phyloP scores from a whole-genome alignment of 2,797 vertebrate genomes.

The Hybognathus amarus region DNA sequence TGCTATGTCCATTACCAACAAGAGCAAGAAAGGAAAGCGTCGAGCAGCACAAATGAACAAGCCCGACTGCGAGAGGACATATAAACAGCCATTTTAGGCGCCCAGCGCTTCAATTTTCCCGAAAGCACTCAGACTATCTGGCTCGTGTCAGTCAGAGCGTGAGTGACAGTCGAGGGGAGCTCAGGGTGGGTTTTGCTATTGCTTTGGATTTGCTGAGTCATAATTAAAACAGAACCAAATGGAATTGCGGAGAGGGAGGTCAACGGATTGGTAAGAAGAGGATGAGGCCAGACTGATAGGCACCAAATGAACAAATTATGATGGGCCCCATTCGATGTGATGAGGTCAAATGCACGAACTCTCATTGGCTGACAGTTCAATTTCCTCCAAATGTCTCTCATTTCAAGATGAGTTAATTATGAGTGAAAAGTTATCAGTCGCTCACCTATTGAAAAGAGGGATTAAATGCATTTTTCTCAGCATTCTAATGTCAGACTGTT shows the following conservation, averaged over 20 bases:
- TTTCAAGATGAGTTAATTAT: constrained; percentile 99
- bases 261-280: constrained; percentile 89
- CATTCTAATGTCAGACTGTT: constrained; percentile 99
- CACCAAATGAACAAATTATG: constrained; percentile 99
- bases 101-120: constrained; percentile 79
- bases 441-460: constrained; percentile 85
- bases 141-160: constrained; percentile 91
- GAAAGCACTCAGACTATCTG: constrained; percentile 80
- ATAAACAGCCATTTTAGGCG: constrained; percentile 56
- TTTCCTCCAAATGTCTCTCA: constrained; percentile 99
- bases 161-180: constrained; percentile 93
- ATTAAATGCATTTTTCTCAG: constrained; percentile 86
- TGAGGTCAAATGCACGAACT: constrained; percentile 99
- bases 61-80: constrained; percentile 53
- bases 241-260: constrained; percentile 95
- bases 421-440: constrained; percentile 99
- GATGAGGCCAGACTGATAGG: constrained; percentile 98
- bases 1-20: constrained; percentile 55
- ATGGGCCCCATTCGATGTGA: constrained; percentile 99
- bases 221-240: constrained; percentile 95
- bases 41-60: constrained; percentile 32
- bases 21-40: constrained; percentile 39
- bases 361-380: constrained; percentile 99
- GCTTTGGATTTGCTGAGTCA: constrained; percentile 92
- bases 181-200: constrained; percentile 91